A percentile compares a stretch with the other conserved stretches of the same genome.
Conservation (phyloP, 1,140 invertebrate species). For the Drosophila elegans region DNA sequence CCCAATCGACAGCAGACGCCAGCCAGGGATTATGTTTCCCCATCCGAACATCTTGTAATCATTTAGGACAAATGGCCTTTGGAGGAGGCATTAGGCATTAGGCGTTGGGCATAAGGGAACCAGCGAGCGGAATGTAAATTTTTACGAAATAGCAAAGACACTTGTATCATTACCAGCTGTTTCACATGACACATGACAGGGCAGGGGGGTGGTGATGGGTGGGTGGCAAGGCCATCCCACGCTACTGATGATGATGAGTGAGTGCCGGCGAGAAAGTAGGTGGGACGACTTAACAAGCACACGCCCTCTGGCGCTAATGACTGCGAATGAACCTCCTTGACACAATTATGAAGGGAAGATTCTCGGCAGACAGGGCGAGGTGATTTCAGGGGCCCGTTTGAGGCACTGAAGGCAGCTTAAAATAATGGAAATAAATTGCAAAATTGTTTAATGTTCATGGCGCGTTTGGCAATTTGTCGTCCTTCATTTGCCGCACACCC, state of each 20-base stretch:
- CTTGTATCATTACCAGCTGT: constrained; percentile 77
- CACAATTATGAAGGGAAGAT: constrained; percentile 67
- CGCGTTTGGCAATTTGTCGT: constrained; percentile 77
- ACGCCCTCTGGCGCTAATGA: constrained; percentile 66
- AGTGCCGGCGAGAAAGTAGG: constrained; percentile 12
- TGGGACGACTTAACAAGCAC: constrained; percentile 45
- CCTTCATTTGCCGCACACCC: constrained; percentile 53
- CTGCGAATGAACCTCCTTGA: constrained; percentile 80
- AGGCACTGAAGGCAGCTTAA: constrained; percentile 60
- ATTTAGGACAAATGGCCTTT: constrained; percentile 48
- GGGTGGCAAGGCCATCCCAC: constrained; percentile 37
- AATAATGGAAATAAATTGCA: constrained; percentile 80
- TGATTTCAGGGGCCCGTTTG: constrained; percentile 13
- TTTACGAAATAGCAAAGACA: constrained; percentile 56
- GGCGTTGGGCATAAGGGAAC: constrained; percentile 2
- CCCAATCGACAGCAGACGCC: constrained; percentile 29
- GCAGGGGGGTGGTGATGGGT: constrained; percentile 11
- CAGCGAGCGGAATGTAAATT: constrained; percentile 39
- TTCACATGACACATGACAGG: constrained; percentile 66
- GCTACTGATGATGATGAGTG: constrained; percentile 18
- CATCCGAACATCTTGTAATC: constrained; percentile 40
- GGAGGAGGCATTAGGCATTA: constrained; percentile 4
- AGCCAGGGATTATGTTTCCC: constrained; percentile 38
- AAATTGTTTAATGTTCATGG: constrained; percentile 78
- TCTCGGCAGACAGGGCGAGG: constrained; percentile 10